Conservation (phyloP, 1,140 invertebrate genomes). For the Nebria ingens region DNA sequence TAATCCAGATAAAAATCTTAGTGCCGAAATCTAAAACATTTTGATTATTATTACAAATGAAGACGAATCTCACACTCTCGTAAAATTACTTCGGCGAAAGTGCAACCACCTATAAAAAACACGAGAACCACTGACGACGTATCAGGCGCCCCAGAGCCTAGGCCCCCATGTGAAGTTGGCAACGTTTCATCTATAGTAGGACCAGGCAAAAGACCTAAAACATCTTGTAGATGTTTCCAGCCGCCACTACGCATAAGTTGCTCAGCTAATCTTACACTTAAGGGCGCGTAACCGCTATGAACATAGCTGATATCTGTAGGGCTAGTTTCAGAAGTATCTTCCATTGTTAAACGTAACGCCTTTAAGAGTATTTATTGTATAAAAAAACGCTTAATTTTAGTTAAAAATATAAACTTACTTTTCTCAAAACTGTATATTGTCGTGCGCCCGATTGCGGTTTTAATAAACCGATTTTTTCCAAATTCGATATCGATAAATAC, state of each 20-base stretch:
- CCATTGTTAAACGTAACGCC: constrained; percentile 71
- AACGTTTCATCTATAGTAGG: constrained; percentile 47
- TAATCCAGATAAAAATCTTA: constrained; percentile 83
- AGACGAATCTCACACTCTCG: too few relatives aligned
- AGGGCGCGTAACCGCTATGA: constrained; percentile 85
- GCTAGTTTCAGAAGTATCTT: constrained; percentile 73
- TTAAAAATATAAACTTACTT: constrained; percentile 35
- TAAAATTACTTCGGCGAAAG: constrained; percentile 70
- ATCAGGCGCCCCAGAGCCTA: constrained; percentile 36
- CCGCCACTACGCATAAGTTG: constrained; percentile 72
- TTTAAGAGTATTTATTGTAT: constrained; percentile 37
- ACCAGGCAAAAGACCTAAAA: constrained; percentile 47
- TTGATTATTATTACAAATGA: too few relatives aligned
- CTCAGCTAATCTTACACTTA: constrained; percentile 83
- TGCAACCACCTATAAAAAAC: constrained; percentile 93
- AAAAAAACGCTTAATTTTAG: too few relatives aligned
- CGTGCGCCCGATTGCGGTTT: constrained; percentile 56
- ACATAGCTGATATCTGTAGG: constrained; percentile 89
- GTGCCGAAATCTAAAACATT: constrained; percentile 59
- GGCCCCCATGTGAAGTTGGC: constrained; percentile 6
- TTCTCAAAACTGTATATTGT: constrained; percentile 59
- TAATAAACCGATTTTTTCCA: constrained; percentile 80
- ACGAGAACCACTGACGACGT: constrained; percentile 74
- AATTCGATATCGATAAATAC: constrained; percentile 69
- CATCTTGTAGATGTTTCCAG: constrained; percentile 57